Percentiles rank a stretch among this genome's conserved stretches.
These are phyloP conservation scores for mouse (Mus musculus) DNA, from an alignment of 2,113 vertebrate species.

Conservation along the genomic window GRCm39 chr8:122552501-122553000, in stretches of 20 bases:
- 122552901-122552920: neutral
- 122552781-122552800: accelerated
- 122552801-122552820: neutral
- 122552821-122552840: accelerated
- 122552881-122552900: accelerated
- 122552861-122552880: neutral
- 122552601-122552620: neutral
- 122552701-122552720: neutral
- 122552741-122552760: neutral
- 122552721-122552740: accelerated
- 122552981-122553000: accelerated
- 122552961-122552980: neutral
- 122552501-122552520: neutral
- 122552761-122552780: neutral
- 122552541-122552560: neutral
- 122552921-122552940: accelerated
- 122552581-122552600: neutral
- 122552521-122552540: accelerated
- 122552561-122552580: neutral
- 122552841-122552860: neutral
- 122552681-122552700: accelerated
- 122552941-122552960: neutral
- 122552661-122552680: neutral
- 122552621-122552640: accelerated
- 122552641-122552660: neutral